Base-by-base conservation (phyloP, 1,140 invertebrate species). In the Camponotus vicinus region DNA sequence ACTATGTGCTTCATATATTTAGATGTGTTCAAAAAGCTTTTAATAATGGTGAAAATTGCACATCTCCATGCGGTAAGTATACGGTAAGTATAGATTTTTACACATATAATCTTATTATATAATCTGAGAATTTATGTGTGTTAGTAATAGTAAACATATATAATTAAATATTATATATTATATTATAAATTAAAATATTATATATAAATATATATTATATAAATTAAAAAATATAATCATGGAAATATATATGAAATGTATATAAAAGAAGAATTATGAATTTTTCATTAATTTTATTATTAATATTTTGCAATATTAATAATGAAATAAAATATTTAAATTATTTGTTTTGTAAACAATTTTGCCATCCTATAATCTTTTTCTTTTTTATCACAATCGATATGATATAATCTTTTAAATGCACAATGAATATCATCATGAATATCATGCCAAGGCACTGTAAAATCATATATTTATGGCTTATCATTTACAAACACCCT, bases 401-500 rank as follows among this genome's bases (percentile, higher is more conserved):
- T 52, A 52, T 40, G n/a, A 57, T 40, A 27, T 82, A 5, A 45
- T 66, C 40, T 34, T 66, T 71, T 13, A 7, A 42, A 49, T 21
- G 8, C 42, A 40, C 42, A 80, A 66, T 45, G 42, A 88, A 83
- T 73, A 70, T 90, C 85, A 86, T 71, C 71, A 66, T 45, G 42
- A 88, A 83, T 73, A 70, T 90, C 85, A 86, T 71, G 69, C 63
- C 79, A 92, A 91, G 86, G 90, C 87, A 89, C 89, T 71, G 77
- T 40, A 73, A 77, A 85, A 73, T 85, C 8, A 77, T 32, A 52
- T 55, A 86, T n/a, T 66, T 64, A 32, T 79, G 34, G 13, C 55
- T 82, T 57, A 63, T 37, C 40, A 63, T 73, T 67, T 73, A 69
- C 13, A 52, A 57, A 73, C 49, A 21, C 13, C 4, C 27, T 80